Percentiles rank a stretch among this genome's conserved stretches.
phyloP scores from a whole-genome alignment of 2,888 invertebrate genomes.

The Pyrrhosoma nymphula region DNA sequence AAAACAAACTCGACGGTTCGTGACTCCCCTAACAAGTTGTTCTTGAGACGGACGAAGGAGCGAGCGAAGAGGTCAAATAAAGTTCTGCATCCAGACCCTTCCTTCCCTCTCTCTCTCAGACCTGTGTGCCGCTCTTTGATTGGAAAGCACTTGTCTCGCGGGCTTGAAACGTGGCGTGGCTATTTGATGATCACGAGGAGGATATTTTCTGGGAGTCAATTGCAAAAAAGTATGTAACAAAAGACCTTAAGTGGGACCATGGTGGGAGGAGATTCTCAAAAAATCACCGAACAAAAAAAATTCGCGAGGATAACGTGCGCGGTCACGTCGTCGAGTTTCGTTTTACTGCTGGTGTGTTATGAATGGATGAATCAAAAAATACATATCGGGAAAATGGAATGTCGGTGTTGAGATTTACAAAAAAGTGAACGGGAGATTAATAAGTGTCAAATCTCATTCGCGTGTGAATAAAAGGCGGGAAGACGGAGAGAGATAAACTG shows the following conservation, averaged over 20 bases:
- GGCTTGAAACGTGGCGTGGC: too few relatives aligned
- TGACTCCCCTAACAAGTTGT: background rate
- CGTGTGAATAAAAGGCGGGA: background rate
- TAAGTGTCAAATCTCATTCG: background rate
- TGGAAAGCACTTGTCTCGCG: too few relatives aligned
- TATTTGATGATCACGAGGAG: too few relatives aligned
- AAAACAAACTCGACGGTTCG: background rate
- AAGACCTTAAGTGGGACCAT: background rate
- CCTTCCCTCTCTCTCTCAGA: background rate
- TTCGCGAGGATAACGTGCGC: background rate
- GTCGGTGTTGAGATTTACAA: background rate
- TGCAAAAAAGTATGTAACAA: background rate
- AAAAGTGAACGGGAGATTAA: background rate
- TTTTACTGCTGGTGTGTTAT: background rate
- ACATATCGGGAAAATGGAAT: background rate
- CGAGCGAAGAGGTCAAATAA: background rate
- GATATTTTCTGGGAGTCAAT: too few relatives aligned
- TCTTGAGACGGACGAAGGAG: background rate
- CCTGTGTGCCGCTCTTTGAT: too few relatives aligned
- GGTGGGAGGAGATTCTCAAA: background rate
- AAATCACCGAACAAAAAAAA: background rate
- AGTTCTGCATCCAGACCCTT: background rate
- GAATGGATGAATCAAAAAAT: background rate
- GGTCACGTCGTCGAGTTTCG: background rate
- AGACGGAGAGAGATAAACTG: background rate